Evolutionary conservation across 2,888 invertebrate genomes (phyloP).

Genomic region (Slavum lentiscoides): DNA sequence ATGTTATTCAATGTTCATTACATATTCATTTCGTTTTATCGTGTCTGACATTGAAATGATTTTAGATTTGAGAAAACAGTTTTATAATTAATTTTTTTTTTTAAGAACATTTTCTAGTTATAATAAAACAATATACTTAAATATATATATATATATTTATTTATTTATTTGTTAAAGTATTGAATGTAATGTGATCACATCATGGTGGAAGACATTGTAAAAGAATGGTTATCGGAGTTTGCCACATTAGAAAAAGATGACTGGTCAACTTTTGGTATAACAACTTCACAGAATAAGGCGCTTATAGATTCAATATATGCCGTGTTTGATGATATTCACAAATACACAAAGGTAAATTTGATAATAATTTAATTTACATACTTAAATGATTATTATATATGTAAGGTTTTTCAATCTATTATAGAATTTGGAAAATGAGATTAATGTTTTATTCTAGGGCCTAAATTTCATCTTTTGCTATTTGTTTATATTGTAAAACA

Average conservation of each 20-base stretch:
- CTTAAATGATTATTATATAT: too few relatives aligned
- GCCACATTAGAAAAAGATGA: conserved; percentile 74
- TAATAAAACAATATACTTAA: background rate
- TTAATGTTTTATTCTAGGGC: too few relatives aligned
- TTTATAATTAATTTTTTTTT: background rate
- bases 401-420: too few relatives aligned
- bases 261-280: conserved; percentile 75
- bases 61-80: background rate
- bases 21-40: background rate
- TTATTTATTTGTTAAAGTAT: background rate
- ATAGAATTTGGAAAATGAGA: too few relatives aligned
- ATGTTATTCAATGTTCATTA: background rate
- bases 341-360: conserved; percentile 53
- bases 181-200: conserved; percentile 36
- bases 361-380: background rate
- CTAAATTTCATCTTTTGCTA: too few relatives aligned
- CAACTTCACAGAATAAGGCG: conserved; percentile 80
- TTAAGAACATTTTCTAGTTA: background rate
- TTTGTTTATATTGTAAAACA: too few relatives aligned
- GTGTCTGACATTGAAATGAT: background rate
- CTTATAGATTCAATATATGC: conserved; percentile 79
- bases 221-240: conserved; percentile 82
- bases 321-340: conserved; percentile 68
- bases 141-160: background rate
- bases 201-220: conserved; percentile 63